Evolutionary conservation across 2,888 invertebrate species (phyloP).

Genomic region (Leptinotarsa tumamoca): DNA sequence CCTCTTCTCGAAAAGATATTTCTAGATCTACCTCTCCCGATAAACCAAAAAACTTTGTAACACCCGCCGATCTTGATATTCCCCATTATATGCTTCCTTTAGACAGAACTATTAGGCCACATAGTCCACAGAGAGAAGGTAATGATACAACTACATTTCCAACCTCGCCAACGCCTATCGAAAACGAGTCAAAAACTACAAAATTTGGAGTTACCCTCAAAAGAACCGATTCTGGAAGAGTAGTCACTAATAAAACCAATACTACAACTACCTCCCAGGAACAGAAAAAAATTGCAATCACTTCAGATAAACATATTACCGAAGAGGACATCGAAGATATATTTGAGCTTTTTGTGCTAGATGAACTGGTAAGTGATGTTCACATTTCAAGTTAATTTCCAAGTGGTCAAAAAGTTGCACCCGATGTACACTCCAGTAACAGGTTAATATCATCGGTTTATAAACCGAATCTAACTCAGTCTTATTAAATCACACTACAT

Average conservation of each 20-base stretch:
- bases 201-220: slow-evolving; percentile 79
- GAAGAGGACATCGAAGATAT: slow-evolving; percentile 78
- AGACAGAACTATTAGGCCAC: slow-evolving; percentile 37
- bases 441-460: background rate
- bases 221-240: slow-evolving; percentile 70
- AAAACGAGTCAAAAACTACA: slow-evolving; percentile 60
- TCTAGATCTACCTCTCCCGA: background rate
- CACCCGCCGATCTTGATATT: slow-evolving; percentile 26
- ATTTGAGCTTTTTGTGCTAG: slow-evolving; percentile 77
- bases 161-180: slow-evolving; percentile 29
- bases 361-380: slow-evolving; percentile 74
- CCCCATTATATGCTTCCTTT: slow-evolving; percentile 42
- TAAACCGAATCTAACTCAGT: too few species aligned
- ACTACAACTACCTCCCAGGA: slow-evolving; percentile 66
- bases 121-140: slow-evolving; percentile 51
- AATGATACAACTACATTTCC: slow-evolving; percentile 29
- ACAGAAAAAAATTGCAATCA: slow-evolving; percentile 66
- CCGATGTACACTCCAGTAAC: too few species aligned
- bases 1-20: background rate
- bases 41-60: background rate
- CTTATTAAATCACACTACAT: too few species aligned
- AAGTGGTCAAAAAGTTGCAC: too few species aligned
- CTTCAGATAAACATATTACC: slow-evolving; percentile 65
- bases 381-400: background rate
- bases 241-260: slow-evolving; percentile 63